These are phyloP conservation scores for Anoplolepis gracilipes DNA, from an alignment of 1,140 invertebrate genomes.

Conservation along the genomic window DNA sequence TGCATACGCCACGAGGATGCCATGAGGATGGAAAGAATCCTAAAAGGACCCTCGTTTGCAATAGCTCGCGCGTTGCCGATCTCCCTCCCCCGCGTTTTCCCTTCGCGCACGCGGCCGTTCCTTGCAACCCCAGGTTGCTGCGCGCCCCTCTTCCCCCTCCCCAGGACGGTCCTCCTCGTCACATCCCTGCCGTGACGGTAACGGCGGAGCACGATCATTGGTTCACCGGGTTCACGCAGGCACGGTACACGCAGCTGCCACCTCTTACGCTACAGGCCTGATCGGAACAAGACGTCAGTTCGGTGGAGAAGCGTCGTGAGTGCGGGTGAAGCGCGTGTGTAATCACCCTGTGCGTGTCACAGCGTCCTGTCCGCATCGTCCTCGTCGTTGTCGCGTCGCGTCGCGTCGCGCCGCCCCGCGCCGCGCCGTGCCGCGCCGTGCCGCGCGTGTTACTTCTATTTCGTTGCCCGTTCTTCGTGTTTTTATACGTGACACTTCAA, in stretches of 20 bases:
- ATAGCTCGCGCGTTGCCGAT: conserved; percentile 72
- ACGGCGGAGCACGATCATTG: conserved; percentile 79
- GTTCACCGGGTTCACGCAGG: conserved; percentile 80
- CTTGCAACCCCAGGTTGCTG: conserved; percentile 68
- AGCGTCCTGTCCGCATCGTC: conserved; percentile 25
- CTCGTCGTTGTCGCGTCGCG: not conserved
- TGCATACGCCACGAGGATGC: conserved; percentile 73
- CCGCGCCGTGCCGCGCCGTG: not conserved
- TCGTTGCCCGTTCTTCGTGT: not conserved
- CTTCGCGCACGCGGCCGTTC: conserved; percentile 69
- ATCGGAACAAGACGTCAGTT: conserved; percentile 67
- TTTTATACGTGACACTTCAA: not conserved
- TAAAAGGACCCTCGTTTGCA: conserved; percentile 77
- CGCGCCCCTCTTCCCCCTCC: conserved; percentile 41
- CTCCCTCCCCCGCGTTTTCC: conserved; percentile 67
- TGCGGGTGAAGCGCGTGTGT: conserved; percentile 63
- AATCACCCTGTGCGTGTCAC: conserved; percentile 13
- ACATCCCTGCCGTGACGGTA: conserved; percentile 73
- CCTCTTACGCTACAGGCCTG: conserved; percentile 73
- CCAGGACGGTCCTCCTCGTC: conserved; percentile 70
- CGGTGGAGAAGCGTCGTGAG: conserved; percentile 65
- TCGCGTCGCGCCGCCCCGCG: not conserved
- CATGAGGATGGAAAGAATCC: conserved; percentile 79
- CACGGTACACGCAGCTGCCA: conserved; percentile 79
- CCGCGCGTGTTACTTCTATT: not conserved